Percentiles rank a stretch among this genome's conserved stretches.
These are phyloP conservation scores for Syritta pipiens DNA, from an alignment of 2,888 invertebrate species.

Conservation along the genomic window DNA sequence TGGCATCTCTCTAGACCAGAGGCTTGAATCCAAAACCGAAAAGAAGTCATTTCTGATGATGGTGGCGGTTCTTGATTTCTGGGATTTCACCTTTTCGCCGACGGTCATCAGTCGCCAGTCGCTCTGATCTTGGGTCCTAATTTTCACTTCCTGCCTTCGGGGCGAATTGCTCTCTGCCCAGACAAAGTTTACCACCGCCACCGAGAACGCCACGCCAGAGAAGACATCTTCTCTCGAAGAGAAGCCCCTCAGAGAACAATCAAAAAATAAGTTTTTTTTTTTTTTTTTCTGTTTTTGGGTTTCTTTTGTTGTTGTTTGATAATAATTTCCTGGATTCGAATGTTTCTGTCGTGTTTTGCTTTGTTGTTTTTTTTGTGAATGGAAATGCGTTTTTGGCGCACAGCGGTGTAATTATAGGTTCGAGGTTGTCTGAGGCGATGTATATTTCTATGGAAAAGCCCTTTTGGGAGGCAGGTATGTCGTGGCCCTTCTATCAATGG, in stretches of 20 bases:
- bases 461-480: too few species aligned
- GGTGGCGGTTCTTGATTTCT: constrained; percentile 34
- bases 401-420: too few species aligned
- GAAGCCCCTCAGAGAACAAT: constrained; percentile 57
- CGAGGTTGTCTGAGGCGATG: too few species aligned
- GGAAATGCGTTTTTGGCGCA: too few species aligned
- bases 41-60: constrained; percentile 57
- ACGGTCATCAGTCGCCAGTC: neutral
- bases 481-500: too few species aligned
- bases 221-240: constrained; percentile 59
- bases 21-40: constrained; percentile 29
- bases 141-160: constrained; percentile 66
- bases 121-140: constrained; percentile 42
- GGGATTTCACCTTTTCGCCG: neutral
- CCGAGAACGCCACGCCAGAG: too few species aligned
- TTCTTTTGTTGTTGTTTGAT: too few species aligned
- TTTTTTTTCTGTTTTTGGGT: neutral
- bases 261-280: constrained; percentile 57
- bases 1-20: constrained; percentile 1
- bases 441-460: too few species aligned
- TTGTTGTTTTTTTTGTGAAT: too few species aligned
- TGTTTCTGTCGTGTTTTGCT: constrained; percentile 39
- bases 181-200: constrained; percentile 51
- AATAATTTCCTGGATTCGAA: constrained; percentile 65
- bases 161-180: constrained; percentile 45